Conservation (phyloP, 2,113 vertebrate genomes). For the Oostethus manadensis region DNA sequence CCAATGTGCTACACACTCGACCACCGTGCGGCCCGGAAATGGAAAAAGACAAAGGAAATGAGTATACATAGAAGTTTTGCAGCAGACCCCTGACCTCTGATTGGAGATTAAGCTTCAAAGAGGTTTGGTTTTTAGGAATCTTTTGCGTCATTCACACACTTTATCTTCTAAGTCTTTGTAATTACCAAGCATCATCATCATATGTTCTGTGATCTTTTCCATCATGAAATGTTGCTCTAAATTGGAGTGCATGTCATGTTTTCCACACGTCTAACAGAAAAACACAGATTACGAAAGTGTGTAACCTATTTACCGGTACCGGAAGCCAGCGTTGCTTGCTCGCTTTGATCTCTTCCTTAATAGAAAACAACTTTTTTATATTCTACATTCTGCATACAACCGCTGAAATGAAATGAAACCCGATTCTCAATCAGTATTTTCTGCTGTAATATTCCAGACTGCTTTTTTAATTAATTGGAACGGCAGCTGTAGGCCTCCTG, state of each 20-base stretch:
- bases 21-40: no score
- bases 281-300: constrained; percentile 40
- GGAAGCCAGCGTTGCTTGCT: constrained; percentile 16
- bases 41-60: constrained; percentile 61
- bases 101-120: constrained; percentile 46
- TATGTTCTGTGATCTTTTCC: constrained; percentile 30
- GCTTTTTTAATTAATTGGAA: constrained; percentile 56
- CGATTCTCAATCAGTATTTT: constrained; percentile 51
- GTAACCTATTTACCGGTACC: constrained; percentile 43
- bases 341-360: constrained; percentile 27
- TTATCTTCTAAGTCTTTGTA: constrained; percentile 44
- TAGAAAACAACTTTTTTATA: constrained; percentile 25
- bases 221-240: constrained; percentile 34
- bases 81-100: constrained; percentile 37
- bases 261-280: constrained; percentile 47
- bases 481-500: constrained; percentile 45
- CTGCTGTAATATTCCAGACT: constrained; percentile 32
- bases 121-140: constrained; percentile 49
- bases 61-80: constrained; percentile 36
- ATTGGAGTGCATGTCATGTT: constrained; percentile 42
- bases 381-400: constrained; percentile 15
- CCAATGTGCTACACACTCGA: no score
- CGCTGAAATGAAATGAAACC: constrained; percentile 28
- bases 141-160: constrained; percentile 36
- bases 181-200: constrained; percentile 38